These are phyloP conservation scores for Pristionchus arcanus DNA, from an alignment of 2,888 invertebrate species.

Conservation along the genomic window DNA sequence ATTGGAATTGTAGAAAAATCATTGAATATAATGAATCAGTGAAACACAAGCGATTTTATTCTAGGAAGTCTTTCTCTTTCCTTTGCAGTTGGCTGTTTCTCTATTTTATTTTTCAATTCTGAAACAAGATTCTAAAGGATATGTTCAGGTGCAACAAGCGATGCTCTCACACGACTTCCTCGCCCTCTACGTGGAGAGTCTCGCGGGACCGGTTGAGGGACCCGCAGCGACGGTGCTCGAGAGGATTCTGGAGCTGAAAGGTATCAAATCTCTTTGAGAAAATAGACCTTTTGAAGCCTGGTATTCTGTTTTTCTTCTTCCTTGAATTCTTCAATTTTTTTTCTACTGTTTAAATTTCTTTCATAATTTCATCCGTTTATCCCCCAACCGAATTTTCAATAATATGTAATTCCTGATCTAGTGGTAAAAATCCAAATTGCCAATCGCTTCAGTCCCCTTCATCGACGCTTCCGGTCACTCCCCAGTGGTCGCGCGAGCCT, in stretches of 20 bases:
- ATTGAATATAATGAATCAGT: background rate
- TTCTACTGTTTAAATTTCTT: too few species aligned
- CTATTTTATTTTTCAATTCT: too few species aligned
- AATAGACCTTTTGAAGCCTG: background rate
- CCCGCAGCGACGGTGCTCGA: constrained; percentile 31
- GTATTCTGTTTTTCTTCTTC: too few species aligned
- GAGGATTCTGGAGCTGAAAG: constrained; percentile 8
- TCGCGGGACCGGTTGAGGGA: constrained; percentile 36
- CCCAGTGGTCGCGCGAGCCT: constrained; percentile 20
- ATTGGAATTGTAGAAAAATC: background rate
- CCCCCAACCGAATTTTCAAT: too few species aligned
- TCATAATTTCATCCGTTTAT: too few species aligned
- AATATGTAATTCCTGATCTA: too few species aligned
- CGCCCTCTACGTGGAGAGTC: constrained; percentile 28
- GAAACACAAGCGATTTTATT: background rate
- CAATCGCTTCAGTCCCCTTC: background rate
- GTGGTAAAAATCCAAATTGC: background rate
- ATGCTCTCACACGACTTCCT: constrained; percentile 33
- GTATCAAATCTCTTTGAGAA: background rate
- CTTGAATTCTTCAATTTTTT: too few species aligned
- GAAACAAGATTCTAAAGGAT: background rate
- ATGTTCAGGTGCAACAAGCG: constrained; percentile 38
- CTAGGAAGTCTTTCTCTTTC: too few species aligned
- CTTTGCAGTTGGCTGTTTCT: too few species aligned
- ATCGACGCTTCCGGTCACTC: background rate